Evolutionary conservation across 2,113 vertebrate species (phyloP).

Genomic region (Microcebus ravelobensis): DNA sequence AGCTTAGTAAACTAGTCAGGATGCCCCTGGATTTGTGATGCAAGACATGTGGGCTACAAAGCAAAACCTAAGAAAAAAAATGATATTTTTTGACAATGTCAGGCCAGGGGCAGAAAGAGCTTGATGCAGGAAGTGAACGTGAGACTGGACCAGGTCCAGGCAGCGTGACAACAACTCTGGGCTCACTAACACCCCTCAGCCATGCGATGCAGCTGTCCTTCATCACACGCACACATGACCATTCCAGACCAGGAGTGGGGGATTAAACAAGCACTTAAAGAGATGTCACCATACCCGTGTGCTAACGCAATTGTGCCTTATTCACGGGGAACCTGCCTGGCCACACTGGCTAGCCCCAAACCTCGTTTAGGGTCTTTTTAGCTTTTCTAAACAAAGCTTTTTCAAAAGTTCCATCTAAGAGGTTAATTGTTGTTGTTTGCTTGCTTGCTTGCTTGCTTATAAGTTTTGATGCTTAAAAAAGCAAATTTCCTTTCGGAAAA

Average conservation of each 20-base stretch:
- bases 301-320: not conserved
- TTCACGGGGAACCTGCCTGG: not conserved
- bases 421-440: not conserved
- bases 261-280: not conserved
- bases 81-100: not conserved
- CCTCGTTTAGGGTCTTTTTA: not conserved
- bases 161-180: no score
- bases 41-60: not conserved
- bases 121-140: not conserved
- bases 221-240: not conserved
- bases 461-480: not conserved
- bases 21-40: not conserved
- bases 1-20: not conserved
- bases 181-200: not conserved
- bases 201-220: not conserved
- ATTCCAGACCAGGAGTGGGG: not conserved
- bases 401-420: not conserved
- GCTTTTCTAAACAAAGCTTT: not conserved
- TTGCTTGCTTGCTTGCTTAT: not conserved
- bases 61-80: slow-evolving; percentile 9
- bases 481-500: not conserved
- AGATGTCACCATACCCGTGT: not conserved
- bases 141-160: not conserved
- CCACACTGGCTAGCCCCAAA: not conserved
- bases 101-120: not conserved